These are phyloP conservation scores for Rhynchonycteris naso DNA, from an alignment of 2,797 vertebrate genomes.

Conservation along the genomic window DNA sequence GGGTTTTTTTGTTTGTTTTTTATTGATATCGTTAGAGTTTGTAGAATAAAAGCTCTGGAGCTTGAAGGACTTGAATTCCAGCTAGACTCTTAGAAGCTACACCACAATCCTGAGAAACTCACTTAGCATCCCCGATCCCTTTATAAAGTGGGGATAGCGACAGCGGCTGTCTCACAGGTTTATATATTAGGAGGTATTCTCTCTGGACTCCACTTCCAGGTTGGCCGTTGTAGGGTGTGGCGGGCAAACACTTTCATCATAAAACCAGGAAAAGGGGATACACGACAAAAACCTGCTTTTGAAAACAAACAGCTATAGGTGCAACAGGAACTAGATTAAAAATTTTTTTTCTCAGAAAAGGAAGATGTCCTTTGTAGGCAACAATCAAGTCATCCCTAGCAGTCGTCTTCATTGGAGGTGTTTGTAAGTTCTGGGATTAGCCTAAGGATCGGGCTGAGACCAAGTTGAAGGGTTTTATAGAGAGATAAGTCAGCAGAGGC, in stretches of 20 bases:
- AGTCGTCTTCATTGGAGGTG: constrained; percentile 35
- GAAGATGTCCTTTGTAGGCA: neutral
- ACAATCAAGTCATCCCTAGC: neutral
- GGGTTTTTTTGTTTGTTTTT: too few relatives aligned
- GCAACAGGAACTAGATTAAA: neutral
- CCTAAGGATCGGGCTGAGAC: neutral
- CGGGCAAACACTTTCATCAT: neutral
- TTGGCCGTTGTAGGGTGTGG: neutral
- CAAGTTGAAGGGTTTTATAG: neutral
- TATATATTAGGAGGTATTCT: neutral
- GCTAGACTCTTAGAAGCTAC: neutral
- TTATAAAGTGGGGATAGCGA: neutral
- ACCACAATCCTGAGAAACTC: neutral
- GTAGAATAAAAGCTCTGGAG: constrained; percentile 33
- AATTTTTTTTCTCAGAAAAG: neutral
- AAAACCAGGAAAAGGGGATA: neutral
- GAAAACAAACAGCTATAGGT: neutral
- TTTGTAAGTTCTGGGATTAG: constrained; percentile 11
- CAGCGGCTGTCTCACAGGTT: neutral
- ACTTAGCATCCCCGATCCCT: neutral
- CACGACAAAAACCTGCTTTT: neutral
- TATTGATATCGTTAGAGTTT: neutral
- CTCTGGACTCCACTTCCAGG: neutral
- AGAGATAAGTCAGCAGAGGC: neutral
- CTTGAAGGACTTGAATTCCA: neutral